Evolutionary conservation across 2,888 invertebrate genomes (phyloP).

Genomic region (Druceiella hillmani): DNA sequence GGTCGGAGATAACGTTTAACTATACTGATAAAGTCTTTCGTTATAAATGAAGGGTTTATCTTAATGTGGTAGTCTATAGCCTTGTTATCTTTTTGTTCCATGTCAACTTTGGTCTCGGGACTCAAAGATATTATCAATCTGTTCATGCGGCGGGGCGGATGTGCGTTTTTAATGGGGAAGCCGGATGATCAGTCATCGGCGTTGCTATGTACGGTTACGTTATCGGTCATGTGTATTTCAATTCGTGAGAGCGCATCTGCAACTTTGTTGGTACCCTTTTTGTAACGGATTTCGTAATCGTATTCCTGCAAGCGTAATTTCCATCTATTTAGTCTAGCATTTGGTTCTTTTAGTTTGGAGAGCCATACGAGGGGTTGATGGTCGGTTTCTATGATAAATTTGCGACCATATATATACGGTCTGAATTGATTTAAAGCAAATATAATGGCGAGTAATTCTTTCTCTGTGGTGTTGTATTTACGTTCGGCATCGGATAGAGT

Average conservation of each 20-base stretch:
- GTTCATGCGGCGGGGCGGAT: neutral
- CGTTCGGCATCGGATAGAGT: neutral
- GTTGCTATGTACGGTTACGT: neutral
- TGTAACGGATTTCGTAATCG: neutral
- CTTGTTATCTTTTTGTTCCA: neutral
- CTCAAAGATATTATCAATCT: too few relatives aligned
- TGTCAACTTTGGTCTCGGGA: neutral
- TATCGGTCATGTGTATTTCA: neutral
- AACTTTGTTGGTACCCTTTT: neutral
- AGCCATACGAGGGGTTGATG: constrained; percentile 3
- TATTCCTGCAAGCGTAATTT: neutral
- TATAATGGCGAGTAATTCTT: constrained; percentile 1
- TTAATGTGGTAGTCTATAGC: constrained; percentile 1
- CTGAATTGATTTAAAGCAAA: constrained; percentile 1
- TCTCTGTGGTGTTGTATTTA: neutral
- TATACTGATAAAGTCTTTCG: neutral
- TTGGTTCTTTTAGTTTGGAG: neutral
- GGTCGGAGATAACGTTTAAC: neutral
- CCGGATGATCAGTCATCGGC: neutral
- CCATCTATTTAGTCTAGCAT: neutral
- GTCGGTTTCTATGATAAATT: neutral
- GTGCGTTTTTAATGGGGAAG: neutral
- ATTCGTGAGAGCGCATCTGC: constrained; percentile 5
- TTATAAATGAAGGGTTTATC: neutral
- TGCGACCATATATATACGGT: constrained; percentile 2